Conservation (phyloP, 2,113 vertebrate genomes). For the Daubentonia madagascariensis region DNA sequence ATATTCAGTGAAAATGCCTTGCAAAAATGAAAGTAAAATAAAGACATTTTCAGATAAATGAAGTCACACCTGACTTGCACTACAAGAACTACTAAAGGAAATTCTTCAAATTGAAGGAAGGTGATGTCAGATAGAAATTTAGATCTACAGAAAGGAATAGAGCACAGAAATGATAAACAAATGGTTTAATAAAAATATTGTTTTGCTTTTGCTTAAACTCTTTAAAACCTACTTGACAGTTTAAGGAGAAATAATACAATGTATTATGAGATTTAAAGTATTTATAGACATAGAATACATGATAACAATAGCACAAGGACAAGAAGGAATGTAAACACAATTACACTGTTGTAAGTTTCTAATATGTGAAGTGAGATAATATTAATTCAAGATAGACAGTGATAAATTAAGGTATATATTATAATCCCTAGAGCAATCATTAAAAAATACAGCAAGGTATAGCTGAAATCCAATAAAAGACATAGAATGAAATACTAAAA, state of each 20-base stretch:
- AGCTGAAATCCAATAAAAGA: not conserved
- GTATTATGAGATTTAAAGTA: not conserved
- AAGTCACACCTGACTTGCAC: not conserved
- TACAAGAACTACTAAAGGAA: not conserved
- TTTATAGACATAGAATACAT: not conserved
- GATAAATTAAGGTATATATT: not conserved
- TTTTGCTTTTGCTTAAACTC: not conserved
- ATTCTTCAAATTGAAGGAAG: not conserved
- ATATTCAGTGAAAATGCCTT: not conserved
- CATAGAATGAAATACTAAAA: not conserved
- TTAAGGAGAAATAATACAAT: not conserved
- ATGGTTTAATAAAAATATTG: not conserved
- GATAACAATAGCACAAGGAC: not conserved
- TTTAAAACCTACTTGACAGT: not conserved
- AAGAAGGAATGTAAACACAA: not conserved
- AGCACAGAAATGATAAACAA: not conserved
- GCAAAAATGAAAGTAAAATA: not conserved
- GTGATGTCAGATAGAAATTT: not conserved
- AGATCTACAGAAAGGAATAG: not conserved
- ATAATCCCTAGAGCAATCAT: not conserved
- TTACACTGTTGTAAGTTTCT: not conserved
- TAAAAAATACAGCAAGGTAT: not conserved
- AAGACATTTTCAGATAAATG: not conserved
- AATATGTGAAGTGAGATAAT: not conserved
- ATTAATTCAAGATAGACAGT: not conserved